Base-by-base conservation (phyloP, 2,797 vertebrate species). In the Acomys russatus region DNA sequence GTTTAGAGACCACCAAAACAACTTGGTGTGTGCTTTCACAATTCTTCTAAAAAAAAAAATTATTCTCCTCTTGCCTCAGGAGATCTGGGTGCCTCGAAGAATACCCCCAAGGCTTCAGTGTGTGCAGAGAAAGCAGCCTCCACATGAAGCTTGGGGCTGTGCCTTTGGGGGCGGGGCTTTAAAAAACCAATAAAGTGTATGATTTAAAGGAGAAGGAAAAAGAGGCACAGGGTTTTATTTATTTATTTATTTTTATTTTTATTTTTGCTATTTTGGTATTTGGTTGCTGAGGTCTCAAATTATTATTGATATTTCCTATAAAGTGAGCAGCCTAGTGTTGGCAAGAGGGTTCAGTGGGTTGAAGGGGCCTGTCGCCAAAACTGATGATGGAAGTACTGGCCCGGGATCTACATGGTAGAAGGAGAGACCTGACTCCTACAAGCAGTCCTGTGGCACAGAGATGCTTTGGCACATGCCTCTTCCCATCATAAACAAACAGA, bases 161-260 rank as follows among this genome's bases (percentile, higher is more conserved):
- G 35, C 20, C 73, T 91, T n/a, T n/a, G 38, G 54, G 20, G 64
- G 20, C 51, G n/a, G n/a, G n/a, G n/a, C 76, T 64, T 77, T 79
- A 44, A 88, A 44, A 44, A 61, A 5, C 14, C n/a, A 74, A 59
- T 74, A 88, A 71, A 82, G 9, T 59, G 23, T 18, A 68, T 78
- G 44, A 59, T 22, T 28, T 30, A n/a, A 88, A 84, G 44, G 28
- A 76, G 70, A 91, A 71, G 51, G 35, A 76, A 56, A 91, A 63
- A 22, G 56, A 76, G 88, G 17, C 44, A 30, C 33, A 38, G 22
- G 49, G 4, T 66, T 18, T 82, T 64, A 22, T 71, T 56, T 64
- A 44, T 44, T 44, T 44, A 44, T 44, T 44, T 64, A 23, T 71
- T 56, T 64, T n/a, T n/a, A n/a, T n/a, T n/a, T n/a, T n/a, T n/a